Conservation (phyloP, 1,140 invertebrate genomes). For the Ceratina australensis region DNA sequence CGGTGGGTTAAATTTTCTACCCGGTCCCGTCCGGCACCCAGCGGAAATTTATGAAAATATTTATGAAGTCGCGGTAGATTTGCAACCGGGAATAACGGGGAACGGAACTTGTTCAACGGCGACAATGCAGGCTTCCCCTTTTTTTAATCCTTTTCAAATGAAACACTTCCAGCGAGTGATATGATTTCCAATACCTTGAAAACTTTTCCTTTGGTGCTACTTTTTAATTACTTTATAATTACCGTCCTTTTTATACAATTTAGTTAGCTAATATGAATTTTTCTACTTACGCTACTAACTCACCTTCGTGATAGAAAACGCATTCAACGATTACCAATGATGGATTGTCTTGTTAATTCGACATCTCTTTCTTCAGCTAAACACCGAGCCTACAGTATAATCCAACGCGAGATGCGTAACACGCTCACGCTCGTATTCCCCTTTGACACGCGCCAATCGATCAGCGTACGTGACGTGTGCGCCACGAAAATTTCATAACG, state of each 20-base stretch:
- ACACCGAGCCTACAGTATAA: background rate
- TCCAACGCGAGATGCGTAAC: constrained; percentile 7
- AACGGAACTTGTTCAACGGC: constrained; percentile 39
- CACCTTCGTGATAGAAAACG: too few relatives aligned
- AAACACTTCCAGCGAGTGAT: constrained; percentile 10
- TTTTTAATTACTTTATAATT: too few relatives aligned
- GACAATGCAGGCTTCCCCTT: constrained; percentile 45
- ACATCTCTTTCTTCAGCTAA: background rate
- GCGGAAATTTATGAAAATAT: constrained; percentile 64
- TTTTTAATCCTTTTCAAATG: constrained; percentile 56
- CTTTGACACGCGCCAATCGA: constrained; percentile 21
- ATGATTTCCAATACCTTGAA: too few relatives aligned
- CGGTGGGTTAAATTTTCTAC: constrained; percentile 49
- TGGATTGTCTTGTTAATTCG: background rate
- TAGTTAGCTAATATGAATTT: too few relatives aligned
- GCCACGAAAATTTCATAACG: constrained; percentile 29
- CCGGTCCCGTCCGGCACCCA: constrained; percentile 6
- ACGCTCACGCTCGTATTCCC: constrained; percentile 14
- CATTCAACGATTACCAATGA: background rate
- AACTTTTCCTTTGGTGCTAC: too few relatives aligned
- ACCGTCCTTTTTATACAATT: too few relatives aligned
- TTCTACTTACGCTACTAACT: too few relatives aligned
- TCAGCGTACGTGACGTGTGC: background rate
- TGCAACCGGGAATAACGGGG: background rate
- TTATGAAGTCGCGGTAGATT: constrained; percentile 54